Conservation (phyloP, 2,888 invertebrate genomes). For the Diarsia brunnea region DNA sequence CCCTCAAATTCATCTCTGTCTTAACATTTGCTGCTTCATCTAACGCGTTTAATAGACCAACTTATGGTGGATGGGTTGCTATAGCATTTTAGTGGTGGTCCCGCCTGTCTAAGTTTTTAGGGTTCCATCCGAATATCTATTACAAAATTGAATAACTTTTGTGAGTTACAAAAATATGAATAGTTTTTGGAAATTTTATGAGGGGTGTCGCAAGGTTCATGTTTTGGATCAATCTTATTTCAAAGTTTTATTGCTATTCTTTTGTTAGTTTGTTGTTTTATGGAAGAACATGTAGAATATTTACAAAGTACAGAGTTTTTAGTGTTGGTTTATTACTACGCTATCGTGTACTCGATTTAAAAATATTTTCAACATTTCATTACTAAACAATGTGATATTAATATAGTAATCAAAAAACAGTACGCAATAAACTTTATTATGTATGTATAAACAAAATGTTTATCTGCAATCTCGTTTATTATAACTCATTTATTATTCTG, state of each 20-base stretch:
- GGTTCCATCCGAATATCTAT: slow-evolving; percentile 58
- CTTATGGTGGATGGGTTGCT: slow-evolving; percentile 51
- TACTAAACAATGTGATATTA: background rate
- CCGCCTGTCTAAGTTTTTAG: slow-evolving; percentile 59
- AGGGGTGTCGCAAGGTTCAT: slow-evolving; percentile 37
- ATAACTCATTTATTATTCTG: slow-evolving; percentile 22
- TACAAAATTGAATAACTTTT: slow-evolving; percentile 59
- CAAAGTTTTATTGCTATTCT: slow-evolving; percentile 50
- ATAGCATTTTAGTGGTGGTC: slow-evolving; percentile 55
- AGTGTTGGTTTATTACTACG: slow-evolving; percentile 8
- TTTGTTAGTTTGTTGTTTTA: slow-evolving; percentile 34
- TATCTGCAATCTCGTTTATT: slow-evolving; percentile 21
- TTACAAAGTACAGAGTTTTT: slow-evolving; percentile 16
- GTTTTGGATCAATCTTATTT: slow-evolving; percentile 46
- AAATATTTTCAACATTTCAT: background rate
- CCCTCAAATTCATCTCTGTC: slow-evolving; percentile 42
- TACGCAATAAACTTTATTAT: background rate
- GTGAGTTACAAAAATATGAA: slow-evolving; percentile 49
- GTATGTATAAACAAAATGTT: slow-evolving; percentile 13
- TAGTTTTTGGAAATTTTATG: slow-evolving; percentile 48
- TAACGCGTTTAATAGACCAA: slow-evolving; percentile 49
- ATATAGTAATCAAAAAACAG: slow-evolving; percentile 3
- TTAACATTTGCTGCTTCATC: slow-evolving; percentile 34
- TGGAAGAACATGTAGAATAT: background rate
- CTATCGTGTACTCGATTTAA: background rate